Conservation (phyloP, 2,113 vertebrate species). For the Ranitomeya imitator region DNA sequence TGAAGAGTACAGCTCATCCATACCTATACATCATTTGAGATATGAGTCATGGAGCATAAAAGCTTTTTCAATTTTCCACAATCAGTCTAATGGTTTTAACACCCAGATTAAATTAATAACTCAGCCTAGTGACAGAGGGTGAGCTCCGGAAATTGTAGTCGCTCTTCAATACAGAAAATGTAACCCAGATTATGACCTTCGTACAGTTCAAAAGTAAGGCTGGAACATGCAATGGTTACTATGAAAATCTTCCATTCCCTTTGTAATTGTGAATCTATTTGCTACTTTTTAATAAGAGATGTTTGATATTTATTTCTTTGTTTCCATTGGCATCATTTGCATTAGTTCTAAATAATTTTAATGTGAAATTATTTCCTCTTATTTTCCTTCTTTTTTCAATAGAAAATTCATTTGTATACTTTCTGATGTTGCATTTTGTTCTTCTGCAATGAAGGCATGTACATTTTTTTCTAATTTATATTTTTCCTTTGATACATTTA, state of each 20-base stretch:
- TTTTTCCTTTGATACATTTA: conserved; percentile 46
- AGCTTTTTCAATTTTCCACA: not conserved
- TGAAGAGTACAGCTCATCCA: not conserved
- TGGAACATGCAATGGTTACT: not conserved
- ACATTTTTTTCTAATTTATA: conserved; percentile 29
- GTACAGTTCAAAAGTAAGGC: not conserved
- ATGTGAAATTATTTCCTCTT: not conserved
- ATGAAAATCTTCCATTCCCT: not conserved
- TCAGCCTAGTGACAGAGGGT: not conserved
- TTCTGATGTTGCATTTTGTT: conserved; percentile 47
- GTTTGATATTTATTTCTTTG: not conserved
- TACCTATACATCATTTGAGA: not conserved
- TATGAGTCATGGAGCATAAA: not conserved
- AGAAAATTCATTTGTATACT: conserved; percentile 32
- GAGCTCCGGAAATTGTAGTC: not conserved
- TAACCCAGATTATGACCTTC: not conserved
- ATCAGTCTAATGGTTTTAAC: not conserved
- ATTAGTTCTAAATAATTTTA: not conserved
- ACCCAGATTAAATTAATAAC: not conserved
- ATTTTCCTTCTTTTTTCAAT: conserved; percentile 21
- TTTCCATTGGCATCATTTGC: not conserved
- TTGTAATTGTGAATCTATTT: not conserved
- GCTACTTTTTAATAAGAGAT: not conserved
- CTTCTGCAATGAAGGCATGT: conserved; percentile 43
- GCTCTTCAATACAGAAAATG: not conserved